phyloP scores from a whole-genome alignment of 2,113 vertebrate genomes.

The Ramphastos sulfuratus region DNA sequence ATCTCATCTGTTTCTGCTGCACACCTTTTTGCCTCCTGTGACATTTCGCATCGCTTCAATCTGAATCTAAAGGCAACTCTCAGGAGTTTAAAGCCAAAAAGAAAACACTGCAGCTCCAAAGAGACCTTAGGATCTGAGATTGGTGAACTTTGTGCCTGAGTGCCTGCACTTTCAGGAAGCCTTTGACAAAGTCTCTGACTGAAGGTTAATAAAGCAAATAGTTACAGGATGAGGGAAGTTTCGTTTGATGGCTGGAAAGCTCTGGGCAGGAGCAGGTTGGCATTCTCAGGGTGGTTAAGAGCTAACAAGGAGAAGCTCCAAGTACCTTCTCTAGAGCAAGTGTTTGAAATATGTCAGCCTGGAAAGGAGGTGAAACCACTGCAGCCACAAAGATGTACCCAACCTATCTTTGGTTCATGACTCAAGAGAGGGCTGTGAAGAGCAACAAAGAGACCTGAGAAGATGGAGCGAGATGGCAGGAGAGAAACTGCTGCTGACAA shows the following conservation, averaged over 20 bases:
- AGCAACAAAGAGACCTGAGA: background rate
- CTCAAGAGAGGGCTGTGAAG: background rate
- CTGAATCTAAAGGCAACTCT: background rate
- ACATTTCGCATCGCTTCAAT: background rate
- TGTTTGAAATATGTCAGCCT: background rate
- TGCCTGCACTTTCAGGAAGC: background rate
- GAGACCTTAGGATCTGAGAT: background rate
- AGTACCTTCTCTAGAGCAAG: conserved; percentile 8
- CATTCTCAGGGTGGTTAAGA: background rate
- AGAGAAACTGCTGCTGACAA: background rate
- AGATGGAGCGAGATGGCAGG: background rate
- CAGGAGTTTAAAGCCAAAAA: background rate
- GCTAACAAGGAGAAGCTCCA: background rate
- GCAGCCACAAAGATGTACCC: background rate
- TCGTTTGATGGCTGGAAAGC: background rate
- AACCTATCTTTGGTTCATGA: background rate
- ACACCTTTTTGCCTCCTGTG: conserved; percentile 13
- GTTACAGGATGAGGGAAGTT: background rate
- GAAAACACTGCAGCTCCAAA: background rate
- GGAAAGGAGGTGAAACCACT: conserved; percentile 33
- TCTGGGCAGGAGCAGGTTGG: background rate
- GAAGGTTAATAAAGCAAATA: background rate
- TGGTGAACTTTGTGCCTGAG: background rate
- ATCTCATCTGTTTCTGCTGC: conserved; percentile 56
- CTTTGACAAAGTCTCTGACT: background rate